Base-by-base conservation (phyloP, 2,888 invertebrate genomes). In the Drosophila pegasa region DNA sequence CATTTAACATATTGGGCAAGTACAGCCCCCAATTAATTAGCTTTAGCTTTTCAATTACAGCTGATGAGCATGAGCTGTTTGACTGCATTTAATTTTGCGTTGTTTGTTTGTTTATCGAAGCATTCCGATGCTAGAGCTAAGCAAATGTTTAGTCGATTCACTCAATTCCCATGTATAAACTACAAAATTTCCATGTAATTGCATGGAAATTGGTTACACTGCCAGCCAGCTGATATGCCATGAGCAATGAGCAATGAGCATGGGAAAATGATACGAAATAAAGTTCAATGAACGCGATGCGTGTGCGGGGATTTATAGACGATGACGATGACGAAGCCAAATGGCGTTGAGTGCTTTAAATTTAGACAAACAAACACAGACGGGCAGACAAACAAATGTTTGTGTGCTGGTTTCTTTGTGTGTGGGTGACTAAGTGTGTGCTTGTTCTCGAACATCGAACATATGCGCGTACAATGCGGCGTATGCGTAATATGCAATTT, bases 401-500 rank as follows among this genome's bases (percentile, higher is more conserved):
- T 73, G 75, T 74, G 63, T 73, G 64, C 38, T 40, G 59, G 52
- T 64, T 54, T 56, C 52, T 43, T 22, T 68, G 59, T 60, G 52
- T 31, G 41, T 45, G 18, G 45, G 16, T 29, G 31, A 10, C 25
- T 47, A 18, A 14, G 51, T 57, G 65, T 45, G 41, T 62, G 56
- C 14, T n/a, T 47, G 56, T 33, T 57, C 38, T 38, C 47, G 59
- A 69, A 45, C 50, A 41, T 66, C 64, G 58, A 66, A 45, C 71
- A 76, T 70, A 71, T 68, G 70, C 37, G 43, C 41, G 68, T 54
- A 71, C 75, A 56, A 70, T 67, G 74, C 58, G 78, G 80, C 83
- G 83, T 84, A 84, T 84, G 84, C 87, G 87, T 84, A 84, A 83
- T 84, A 72, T 84, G 80, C 87, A 84, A 86, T 84, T 86, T 86